Evolutionary conservation across 2,113 vertebrate genomes (phyloP).

Genomic region (Laticauda laticaudata): DNA sequence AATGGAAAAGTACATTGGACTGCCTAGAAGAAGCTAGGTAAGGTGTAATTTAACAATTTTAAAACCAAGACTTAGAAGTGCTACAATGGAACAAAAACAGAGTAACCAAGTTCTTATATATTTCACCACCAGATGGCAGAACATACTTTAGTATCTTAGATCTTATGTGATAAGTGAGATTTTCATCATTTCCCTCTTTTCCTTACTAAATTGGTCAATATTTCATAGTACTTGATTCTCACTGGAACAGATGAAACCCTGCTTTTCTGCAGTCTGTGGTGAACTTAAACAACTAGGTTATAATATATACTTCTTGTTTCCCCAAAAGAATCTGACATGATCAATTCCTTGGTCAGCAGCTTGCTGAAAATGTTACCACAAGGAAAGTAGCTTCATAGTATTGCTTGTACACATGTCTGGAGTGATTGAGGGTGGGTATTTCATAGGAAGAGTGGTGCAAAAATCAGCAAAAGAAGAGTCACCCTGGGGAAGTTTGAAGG

Average conservation of each 20-base stretch:
- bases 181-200: background rate
- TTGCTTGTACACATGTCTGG: background rate
- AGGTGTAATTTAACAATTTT: background rate
- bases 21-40: background rate
- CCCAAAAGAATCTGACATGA: background rate
- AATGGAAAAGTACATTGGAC: background rate
- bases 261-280: background rate
- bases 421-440: background rate
- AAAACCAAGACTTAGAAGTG: background rate
- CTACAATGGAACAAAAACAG: background rate
- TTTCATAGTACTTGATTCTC: background rate
- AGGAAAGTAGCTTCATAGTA: background rate
- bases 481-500: background rate
- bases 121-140: background rate
- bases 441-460: background rate
- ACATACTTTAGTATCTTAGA: background rate
- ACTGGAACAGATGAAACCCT: background rate
- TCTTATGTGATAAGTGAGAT: background rate
- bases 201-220: background rate
- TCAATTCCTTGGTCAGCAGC: background rate
- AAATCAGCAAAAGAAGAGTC: background rate
- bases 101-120: background rate
- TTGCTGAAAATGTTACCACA: background rate
- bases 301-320: background rate
- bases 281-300: background rate